Conservation (phyloP, 2,797 vertebrate genomes). For the Micropoecilia bifurca region DNA sequence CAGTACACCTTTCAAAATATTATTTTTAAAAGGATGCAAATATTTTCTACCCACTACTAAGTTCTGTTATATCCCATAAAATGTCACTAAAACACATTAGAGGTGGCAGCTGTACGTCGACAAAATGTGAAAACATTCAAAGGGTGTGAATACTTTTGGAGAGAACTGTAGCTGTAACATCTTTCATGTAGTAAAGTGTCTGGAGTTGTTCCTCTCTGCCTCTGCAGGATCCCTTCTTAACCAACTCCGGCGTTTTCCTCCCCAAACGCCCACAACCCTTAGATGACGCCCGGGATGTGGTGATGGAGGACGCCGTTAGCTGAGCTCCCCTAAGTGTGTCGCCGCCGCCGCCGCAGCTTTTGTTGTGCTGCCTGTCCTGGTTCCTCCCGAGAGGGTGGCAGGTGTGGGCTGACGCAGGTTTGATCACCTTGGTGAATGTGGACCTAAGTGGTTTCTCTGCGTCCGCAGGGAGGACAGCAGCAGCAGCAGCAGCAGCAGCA, state of each 20-base stretch:
- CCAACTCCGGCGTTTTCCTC: conserved; percentile 41
- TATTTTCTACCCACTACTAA: not conserved
- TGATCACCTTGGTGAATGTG: conserved; percentile 82
- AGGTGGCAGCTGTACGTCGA: not conserved
- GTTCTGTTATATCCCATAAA: not conserved
- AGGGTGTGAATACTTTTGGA: not conserved
- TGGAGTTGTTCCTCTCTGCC: conserved; percentile 42
- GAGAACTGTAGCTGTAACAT: conserved; percentile 39
- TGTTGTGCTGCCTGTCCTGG: conserved; percentile 73
- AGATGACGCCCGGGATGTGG: conserved; percentile 49
- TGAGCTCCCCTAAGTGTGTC: conserved; percentile 63
- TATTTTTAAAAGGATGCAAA: not conserved
- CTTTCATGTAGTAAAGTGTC: conserved; percentile 42
- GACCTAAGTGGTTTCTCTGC: conserved; percentile 59
- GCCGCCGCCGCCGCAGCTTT: conserved; percentile 53
- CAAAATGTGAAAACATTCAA: not conserved
- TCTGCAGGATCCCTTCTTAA: conserved; percentile 47
- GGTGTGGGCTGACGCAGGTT: conserved; percentile 82
- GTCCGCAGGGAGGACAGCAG: conserved; percentile 69
- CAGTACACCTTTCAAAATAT: not conserved
- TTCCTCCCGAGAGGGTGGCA: conserved; percentile 74
- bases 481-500: conserved; percentile 66
- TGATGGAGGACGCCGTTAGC: conserved; percentile 76
- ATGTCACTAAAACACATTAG: not conserved
- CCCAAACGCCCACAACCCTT: conserved; percentile 36